These are phyloP conservation scores for Speoplatyrhinus poulsoni DNA, from an alignment of 2,113 vertebrate species.

Conservation along the genomic window DNA sequence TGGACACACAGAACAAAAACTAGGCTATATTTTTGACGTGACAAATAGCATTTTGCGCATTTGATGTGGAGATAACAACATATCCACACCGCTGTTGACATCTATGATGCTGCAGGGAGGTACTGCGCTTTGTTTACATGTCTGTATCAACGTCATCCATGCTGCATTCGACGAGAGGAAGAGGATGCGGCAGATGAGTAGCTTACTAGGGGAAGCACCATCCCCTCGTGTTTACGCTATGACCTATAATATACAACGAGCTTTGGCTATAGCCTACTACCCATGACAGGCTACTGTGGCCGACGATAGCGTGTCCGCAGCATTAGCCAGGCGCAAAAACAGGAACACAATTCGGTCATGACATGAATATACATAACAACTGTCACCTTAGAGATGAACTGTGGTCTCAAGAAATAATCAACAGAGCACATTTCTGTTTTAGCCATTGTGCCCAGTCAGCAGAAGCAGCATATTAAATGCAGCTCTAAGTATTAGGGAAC, in stretches of 20 bases:
- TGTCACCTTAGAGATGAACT: conserved; percentile 42
- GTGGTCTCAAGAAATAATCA: conserved; percentile 28
- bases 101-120: conserved; percentile 47
- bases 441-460: background rate
- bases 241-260: conserved; percentile 50
- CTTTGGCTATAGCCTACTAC: background rate
- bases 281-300: conserved; percentile 23
- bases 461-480: background rate
- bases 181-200: conserved; percentile 48
- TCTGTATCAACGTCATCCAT: conserved; percentile 39
- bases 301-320: conserved; percentile 33
- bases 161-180: conserved; percentile 39
- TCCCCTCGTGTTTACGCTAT: conserved; percentile 13
- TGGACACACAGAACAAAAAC: no score
- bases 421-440: conserved; percentile 26
- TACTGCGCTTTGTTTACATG: conserved; percentile 63
- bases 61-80: conserved; percentile 31
- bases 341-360: conserved; percentile 65
- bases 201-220: conserved; percentile 55
- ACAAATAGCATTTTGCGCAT: conserved; percentile 15
- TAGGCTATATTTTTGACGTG: no score
- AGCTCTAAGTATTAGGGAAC: background rate
- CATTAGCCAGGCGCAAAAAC: conserved; percentile 51
- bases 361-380: conserved; percentile 52
- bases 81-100: conserved; percentile 37